These are phyloP conservation scores for Drosophila bifasciata DNA, from an alignment of 1,140 invertebrate genomes.

Conservation along the genomic window DNA sequence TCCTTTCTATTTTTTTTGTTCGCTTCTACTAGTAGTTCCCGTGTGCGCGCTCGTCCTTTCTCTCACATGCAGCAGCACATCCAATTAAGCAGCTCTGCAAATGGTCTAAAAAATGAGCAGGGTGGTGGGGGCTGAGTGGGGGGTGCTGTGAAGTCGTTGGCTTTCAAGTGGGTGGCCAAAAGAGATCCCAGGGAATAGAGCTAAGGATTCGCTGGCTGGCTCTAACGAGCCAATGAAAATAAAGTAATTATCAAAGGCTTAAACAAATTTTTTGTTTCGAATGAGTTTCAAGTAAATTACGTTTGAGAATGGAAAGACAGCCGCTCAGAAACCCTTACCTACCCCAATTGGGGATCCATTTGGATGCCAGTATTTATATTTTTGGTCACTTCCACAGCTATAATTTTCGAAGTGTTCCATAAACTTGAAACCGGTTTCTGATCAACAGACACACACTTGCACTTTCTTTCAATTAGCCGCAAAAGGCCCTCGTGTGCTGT, in stretches of 20 bases:
- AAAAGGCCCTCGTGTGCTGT: slow-evolving; percentile 29
- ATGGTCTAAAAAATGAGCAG: slow-evolving; percentile 65
- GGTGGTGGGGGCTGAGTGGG: slow-evolving; percentile 1
- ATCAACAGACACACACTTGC: slow-evolving; percentile 72
- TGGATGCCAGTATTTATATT: neutral
- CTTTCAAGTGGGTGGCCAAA: slow-evolving; percentile 29
- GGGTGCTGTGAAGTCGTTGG: slow-evolving; percentile 47
- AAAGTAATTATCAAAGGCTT: slow-evolving; percentile 3
- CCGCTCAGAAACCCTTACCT: slow-evolving; percentile 1
- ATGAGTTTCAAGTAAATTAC: slow-evolving; percentile 6
- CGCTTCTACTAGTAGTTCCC: slow-evolving; percentile 52
- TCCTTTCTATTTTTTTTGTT: slow-evolving; percentile 22
- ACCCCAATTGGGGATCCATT: slow-evolving; percentile 17
- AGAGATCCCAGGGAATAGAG: slow-evolving; percentile 31
- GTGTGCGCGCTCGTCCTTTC: slow-evolving; percentile 32
- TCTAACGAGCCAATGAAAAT: slow-evolving; percentile 7
- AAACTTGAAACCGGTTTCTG: slow-evolving; percentile 37
- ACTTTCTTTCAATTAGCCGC: slow-evolving; percentile 76
- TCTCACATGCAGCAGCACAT: slow-evolving; percentile 70
- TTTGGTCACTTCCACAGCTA: slow-evolving; percentile 12
- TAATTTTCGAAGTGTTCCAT: slow-evolving; percentile 19
- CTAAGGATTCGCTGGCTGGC: slow-evolving; percentile 1
- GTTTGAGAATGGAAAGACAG: neutral
- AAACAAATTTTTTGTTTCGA: no score
- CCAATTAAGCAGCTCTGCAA: slow-evolving; percentile 77